phyloP scores from a whole-genome alignment of 2,797 vertebrate genomes.

The Bradypus variegatus region DNA sequence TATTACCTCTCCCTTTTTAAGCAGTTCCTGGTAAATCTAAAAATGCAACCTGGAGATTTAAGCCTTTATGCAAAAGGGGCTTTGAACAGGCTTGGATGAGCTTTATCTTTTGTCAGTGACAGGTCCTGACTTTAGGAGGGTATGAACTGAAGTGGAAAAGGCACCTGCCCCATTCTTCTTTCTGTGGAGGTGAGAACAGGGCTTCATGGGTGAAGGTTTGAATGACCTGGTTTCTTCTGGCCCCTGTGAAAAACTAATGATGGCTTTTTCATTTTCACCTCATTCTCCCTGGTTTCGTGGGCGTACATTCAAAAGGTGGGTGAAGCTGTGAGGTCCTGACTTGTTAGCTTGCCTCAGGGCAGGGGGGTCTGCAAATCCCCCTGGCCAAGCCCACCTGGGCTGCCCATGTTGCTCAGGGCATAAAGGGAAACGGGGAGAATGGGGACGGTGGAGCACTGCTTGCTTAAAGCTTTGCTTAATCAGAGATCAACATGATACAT shows the following conservation, averaged over 20 bases:
- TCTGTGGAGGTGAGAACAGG: not conserved
- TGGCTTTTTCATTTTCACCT: not conserved
- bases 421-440: not conserved
- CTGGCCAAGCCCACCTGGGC: not conserved
- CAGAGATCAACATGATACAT: not conserved
- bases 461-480: not conserved
- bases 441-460: not conserved
- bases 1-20: slow-evolving; percentile 10
- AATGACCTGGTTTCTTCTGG: not conserved
- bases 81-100: slow-evolving; percentile 23
- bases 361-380: not conserved
- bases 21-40: slow-evolving; percentile 7
- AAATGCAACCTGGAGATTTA: not conserved
- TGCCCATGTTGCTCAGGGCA: not conserved
- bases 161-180: not conserved
- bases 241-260: not conserved
- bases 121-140: slow-evolving; percentile 20
- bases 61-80: slow-evolving; percentile 3
- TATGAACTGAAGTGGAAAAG: not conserved
- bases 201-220: not conserved
- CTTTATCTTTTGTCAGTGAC: slow-evolving; percentile 38
- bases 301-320: not conserved
- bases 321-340: not conserved
- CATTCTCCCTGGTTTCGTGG: not conserved
- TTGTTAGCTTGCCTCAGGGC: not conserved